Evolutionary conservation across 2,888 invertebrate species (phyloP).

Genomic region (Polydrusus cervinus): DNA sequence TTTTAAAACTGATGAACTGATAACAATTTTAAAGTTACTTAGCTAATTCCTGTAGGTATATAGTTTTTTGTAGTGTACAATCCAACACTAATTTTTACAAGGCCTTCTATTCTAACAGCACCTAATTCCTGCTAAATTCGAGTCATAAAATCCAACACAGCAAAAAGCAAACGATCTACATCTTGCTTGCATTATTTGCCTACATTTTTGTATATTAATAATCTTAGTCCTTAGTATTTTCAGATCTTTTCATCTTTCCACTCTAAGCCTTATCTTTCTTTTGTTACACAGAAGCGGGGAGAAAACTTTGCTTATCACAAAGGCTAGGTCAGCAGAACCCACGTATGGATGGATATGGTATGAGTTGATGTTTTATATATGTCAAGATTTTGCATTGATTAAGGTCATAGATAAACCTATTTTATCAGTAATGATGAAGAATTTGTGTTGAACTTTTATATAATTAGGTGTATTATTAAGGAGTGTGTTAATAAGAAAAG

Average conservation of each 20-base stretch:
- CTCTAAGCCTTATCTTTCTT: slow-evolving; percentile 58
- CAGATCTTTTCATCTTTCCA: slow-evolving; percentile 25
- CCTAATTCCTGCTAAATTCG: neutral
- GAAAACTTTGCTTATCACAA: slow-evolving; percentile 72
- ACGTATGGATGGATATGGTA: slow-evolving; percentile 67
- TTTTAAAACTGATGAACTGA: too few species aligned
- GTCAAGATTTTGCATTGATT: slow-evolving; percentile 24
- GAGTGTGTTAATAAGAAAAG: too few species aligned
- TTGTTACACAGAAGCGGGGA: slow-evolving; percentile 70
- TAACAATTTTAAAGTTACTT: too few species aligned
- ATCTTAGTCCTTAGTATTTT: slow-evolving; percentile 17
- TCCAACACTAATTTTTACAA: too few species aligned
- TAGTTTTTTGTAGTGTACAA: too few species aligned
- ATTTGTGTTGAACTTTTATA: neutral
- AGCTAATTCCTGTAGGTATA: too few species aligned
- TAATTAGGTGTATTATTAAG: too few species aligned
- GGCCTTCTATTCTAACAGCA: neutral
- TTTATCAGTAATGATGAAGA: neutral
- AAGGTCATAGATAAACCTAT: slow-evolving; percentile 26
- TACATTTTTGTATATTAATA: neutral
- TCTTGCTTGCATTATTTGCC: neutral
- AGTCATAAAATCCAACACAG: neutral
- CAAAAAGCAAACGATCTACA: neutral
- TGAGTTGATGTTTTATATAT: slow-evolving; percentile 51
- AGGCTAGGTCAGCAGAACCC: slow-evolving; percentile 72